phyloP scores from a whole-genome alignment of 2,113 vertebrate genomes.

The Raja brachyura region DNA sequence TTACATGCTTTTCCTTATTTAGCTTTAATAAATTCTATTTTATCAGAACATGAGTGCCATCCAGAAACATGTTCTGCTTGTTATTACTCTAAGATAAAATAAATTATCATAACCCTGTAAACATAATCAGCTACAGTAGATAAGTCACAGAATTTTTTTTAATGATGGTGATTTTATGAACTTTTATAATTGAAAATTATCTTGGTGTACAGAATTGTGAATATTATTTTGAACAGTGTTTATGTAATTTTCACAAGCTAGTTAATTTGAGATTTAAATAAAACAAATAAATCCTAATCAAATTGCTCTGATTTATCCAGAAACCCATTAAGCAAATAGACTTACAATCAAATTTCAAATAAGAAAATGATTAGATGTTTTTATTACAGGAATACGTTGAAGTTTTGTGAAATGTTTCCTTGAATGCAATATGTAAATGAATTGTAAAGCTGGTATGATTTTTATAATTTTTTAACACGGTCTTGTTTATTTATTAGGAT shows the following conservation, averaged over 20 bases:
- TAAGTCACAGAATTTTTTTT: background rate
- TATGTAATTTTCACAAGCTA: background rate
- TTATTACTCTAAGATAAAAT: constrained; percentile 62
- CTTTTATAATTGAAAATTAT: constrained; percentile 22
- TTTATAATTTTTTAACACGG: background rate
- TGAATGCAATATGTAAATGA: background rate
- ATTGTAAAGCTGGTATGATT: background rate
- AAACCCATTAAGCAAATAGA: background rate
- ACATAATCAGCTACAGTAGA: constrained; percentile 32
- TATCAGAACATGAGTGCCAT: constrained; percentile 72
- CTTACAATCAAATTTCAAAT: background rate
- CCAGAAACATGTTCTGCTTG: constrained; percentile 81
- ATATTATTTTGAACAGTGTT: background rate
- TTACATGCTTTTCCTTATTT: constrained; percentile 75
- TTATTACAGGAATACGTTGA: background rate
- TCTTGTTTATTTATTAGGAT: background rate
- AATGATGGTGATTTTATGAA: constrained; percentile 26
- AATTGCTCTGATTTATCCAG: background rate
- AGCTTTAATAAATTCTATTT: constrained; percentile 79
- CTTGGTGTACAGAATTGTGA: background rate
- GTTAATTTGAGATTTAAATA: background rate
- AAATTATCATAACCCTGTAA: constrained; percentile 50
- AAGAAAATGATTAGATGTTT: background rate
- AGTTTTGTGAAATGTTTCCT: background rate
- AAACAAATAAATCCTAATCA: background rate